Evolutionary conservation across 2,888 invertebrate species (phyloP), one percentile per base, ranked within the genome.

Genomic region (Dryocosmus kuriphilus): DNA sequence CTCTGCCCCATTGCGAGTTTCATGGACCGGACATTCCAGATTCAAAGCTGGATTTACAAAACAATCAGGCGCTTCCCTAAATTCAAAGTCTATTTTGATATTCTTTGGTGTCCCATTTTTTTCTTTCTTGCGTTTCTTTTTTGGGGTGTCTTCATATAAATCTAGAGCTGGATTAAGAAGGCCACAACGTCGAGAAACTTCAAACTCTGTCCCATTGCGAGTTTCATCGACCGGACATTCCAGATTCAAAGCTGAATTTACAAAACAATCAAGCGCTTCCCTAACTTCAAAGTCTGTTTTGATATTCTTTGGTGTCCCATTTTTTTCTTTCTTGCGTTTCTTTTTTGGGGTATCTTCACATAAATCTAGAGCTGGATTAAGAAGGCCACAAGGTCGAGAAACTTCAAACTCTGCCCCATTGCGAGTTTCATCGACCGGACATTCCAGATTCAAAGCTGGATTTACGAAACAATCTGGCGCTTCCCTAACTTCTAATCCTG

Each of bases 301-400:
- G 7, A 81, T 65, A 77, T 88, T 88, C 77, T 86, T 88, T 24
- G 79, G 46, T 2, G 76, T 82, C 65, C 77, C 77, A 7, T 22
- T 61, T 74, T 82, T 67, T 24, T 83, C 78, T 5, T 41, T 41
- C 14, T n/a, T 30, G 19, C 38, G 30, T 41, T 61, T 60, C 67
- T 67, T 67, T 57, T 80, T 81, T 22, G 61, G 74, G 9, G 65
- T 82, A 76, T 91, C 91, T 74, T 91, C 91, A 0, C 86, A 85
- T 32, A 91, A 78, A 81, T 91, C 90, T 35, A 91, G 80, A 16
- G 86, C 91, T 75, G 81, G 85, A 71, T 91, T 91, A 4, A 87
- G 85, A 41, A 90, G 57, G n/a, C 90, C 90, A 35, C 32, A 24
- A 19, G 6, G 16, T 75, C 60, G 76, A 2, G 24, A 27, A 38